phyloP scores from a whole-genome alignment of 2,797 vertebrate genomes.

The Rhynchotus rufescens region DNA sequence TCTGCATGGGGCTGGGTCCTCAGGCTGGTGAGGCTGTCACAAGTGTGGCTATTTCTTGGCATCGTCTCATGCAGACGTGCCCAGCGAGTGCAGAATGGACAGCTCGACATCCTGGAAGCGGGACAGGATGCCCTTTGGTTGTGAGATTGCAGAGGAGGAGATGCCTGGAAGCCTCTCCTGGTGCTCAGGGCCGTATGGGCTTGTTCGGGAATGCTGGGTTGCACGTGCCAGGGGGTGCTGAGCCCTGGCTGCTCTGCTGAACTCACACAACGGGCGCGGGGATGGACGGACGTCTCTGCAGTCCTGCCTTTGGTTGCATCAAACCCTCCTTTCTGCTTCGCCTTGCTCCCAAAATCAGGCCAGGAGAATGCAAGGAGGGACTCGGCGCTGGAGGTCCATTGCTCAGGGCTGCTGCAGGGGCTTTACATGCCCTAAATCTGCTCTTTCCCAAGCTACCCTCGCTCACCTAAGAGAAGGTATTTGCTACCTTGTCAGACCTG shows the following conservation, averaged over 20 bases:
- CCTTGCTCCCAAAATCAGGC: not conserved
- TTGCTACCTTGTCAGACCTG: not conserved
- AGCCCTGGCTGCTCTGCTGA: not conserved
- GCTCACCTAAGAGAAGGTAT: rapidly evolving
- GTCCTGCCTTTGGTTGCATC: not conserved
- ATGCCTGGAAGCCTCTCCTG: not conserved
- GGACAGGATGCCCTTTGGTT: not conserved
- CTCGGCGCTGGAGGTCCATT: rapidly evolving
- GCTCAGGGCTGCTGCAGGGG: not conserved
- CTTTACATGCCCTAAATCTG: rapidly evolving
- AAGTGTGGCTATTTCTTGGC: not conserved
- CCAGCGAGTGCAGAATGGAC: rapidly evolving
- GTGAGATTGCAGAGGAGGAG: not conserved
- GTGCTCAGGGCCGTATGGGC: rapidly evolving
- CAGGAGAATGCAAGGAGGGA: rapidly evolving
- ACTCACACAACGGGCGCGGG: not conserved
- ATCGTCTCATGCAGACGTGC: rapidly evolving
- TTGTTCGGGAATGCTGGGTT: too few relatives aligned
- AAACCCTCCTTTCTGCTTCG: not conserved
- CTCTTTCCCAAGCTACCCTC: not conserved
- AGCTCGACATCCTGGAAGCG: not conserved
- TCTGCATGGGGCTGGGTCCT: not conserved
- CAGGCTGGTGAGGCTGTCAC: not conserved
- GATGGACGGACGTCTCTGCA: not conserved
- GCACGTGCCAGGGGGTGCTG: too few relatives aligned